Conservation (phyloP, 2,113 vertebrate genomes). For the Heterotis niloticus region DNA sequence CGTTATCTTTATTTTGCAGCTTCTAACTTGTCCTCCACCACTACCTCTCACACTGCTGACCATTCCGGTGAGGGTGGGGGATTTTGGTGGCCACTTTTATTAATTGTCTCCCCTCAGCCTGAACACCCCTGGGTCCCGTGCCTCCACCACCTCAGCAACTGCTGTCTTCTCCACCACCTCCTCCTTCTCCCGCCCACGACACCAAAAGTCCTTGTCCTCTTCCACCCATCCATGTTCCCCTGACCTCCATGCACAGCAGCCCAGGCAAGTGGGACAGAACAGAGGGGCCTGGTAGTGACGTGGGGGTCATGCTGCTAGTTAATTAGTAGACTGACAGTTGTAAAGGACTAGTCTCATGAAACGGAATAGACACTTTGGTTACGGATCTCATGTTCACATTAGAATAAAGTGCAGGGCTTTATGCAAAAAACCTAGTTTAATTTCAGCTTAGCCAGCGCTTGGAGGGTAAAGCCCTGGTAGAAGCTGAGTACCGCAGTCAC, state of each 20-base stretch:
- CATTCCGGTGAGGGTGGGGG: constrained; percentile 20
- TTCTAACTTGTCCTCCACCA: constrained; percentile 17
- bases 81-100: constrained; percentile 34
- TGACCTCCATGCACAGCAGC: constrained; percentile 79
- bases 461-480: no score
- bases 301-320: no score
- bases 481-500: no score
- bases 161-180: constrained; percentile 75
- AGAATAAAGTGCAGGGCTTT: no score
- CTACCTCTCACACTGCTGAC: background rate
- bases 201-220: constrained; percentile 88
- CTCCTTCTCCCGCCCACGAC: constrained; percentile 70
- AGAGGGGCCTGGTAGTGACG: no score
- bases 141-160: constrained; percentile 83
- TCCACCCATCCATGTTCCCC: constrained; percentile 88
- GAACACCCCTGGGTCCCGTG: constrained; percentile 84
- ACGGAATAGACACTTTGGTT: no score
- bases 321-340: no score
- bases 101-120: constrained; percentile 64
- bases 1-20: background rate
- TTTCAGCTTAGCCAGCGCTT: no score
- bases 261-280: constrained; percentile 76
- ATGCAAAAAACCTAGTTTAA: no score
- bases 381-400: no score
- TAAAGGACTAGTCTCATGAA: no score